Conservation (phyloP, 2,113 vertebrate species). For the Ceratotherium simum region DNA sequence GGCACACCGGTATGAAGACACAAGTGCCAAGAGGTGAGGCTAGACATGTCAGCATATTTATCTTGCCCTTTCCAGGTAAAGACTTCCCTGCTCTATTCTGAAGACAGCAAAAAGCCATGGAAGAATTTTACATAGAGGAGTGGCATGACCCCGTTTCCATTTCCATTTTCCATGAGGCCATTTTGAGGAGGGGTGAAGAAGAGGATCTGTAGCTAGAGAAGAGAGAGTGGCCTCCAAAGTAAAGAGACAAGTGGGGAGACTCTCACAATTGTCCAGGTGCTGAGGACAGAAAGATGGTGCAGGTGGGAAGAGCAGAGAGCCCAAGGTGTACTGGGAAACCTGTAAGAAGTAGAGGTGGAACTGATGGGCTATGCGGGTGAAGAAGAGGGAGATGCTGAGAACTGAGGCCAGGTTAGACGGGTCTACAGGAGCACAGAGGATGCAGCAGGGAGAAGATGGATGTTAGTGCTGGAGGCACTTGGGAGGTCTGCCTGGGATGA, state of each 20-base stretch:
- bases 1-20: background rate
- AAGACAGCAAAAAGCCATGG: background rate
- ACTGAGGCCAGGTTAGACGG: background rate
- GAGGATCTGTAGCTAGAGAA: background rate
- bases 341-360: background rate
- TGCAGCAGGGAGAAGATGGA: background rate
- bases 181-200: background rate
- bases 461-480: background rate
- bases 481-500: background rate
- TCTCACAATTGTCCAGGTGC: background rate
- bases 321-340: background rate
- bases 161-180: background rate
- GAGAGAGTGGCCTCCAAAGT: background rate
- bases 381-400: background rate
- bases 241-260: background rate
- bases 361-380: too few relatives aligned
- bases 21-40: background rate
- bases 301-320: background rate
- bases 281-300: background rate
- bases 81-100: background rate
- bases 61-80: background rate
- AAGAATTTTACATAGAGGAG: background rate
- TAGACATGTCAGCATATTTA: background rate
- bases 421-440: background rate
- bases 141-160: background rate